Base-by-base conservation (phyloP, 2,113 vertebrate genomes). In the Poeciliopsis prolifica region DNA sequence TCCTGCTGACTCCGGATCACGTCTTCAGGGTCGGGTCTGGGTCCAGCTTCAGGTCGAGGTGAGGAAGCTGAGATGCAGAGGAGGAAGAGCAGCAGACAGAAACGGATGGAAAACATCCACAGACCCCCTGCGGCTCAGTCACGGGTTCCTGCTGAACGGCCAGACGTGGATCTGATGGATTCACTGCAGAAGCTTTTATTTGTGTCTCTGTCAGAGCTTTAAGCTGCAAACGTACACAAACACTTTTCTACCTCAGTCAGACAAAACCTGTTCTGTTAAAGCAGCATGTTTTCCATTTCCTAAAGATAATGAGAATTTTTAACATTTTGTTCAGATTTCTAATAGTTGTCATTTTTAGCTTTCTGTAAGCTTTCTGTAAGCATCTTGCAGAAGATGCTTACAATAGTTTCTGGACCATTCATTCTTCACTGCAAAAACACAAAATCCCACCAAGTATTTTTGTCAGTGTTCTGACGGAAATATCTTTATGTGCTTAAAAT, bases 41-140 rank as follows among this genome's bases (percentile, higher is more conserved):
- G 40, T 37, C 31, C 26, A 66, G 64, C 14, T 1, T 75, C 3
- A 31, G 19, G 33, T 26, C 28, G 24, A 54, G 77, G 33, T 40
- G 60, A 58, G 65, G 65, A 58, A 73, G 67, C 58, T n/a, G 29
- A 19, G 13, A 29, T 19, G 37, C n/a, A 62, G 70, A 31, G 61
- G 61, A 64, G 71, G 71, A 73, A 54, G 61, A 54, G 7, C 29
- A 35, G 61, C 62, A 74, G 71, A 54, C 37, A 14, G 28, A 72
- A 44, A 48, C 35, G 31, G 35, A 63, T 2, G 11, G 14, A 35
- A 70, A 70, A 70, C 40, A 64, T 12, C 12, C 61, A 42, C 54
- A 40, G 60, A 28, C 31, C 67, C 28, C 28, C 17, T 0, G 12
- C 26, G 24, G 48, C 31, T n/a, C 44, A 10, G 44, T 40, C 69